These are phyloP conservation scores for Anser cygnoides DNA, from an alignment of 2,113 vertebrate species.

Conservation along the genomic window DNA sequence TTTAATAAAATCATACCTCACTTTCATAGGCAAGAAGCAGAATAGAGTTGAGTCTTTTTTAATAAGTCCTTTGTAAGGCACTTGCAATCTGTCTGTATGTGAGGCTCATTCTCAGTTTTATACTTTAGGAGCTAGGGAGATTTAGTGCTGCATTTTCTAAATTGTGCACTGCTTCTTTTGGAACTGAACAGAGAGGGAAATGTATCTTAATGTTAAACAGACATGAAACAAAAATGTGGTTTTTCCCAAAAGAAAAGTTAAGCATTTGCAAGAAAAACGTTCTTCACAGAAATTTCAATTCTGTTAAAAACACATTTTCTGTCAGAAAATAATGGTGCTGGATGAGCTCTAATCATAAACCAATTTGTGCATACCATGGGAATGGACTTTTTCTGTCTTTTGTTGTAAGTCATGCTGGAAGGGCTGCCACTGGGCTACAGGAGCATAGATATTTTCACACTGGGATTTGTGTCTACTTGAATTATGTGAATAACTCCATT, in stretches of 20 bases:
- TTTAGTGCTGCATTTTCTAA: slow-evolving; percentile 34
- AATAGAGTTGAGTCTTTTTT: slow-evolving; percentile 43
- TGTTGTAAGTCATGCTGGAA: slow-evolving; percentile 47
- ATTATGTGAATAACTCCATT: slow-evolving; percentile 41
- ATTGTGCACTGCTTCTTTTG: background rate
- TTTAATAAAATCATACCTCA: slow-evolving; percentile 60
- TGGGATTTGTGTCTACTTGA: slow-evolving; percentile 54
- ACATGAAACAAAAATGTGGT: background rate
- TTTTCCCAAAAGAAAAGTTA: slow-evolving; percentile 44
- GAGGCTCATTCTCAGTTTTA: background rate
- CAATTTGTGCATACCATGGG: background rate
- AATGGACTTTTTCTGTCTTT: background rate
- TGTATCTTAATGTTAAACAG: slow-evolving; percentile 45
- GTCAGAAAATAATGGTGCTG: slow-evolving; percentile 44
- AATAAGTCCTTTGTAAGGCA: slow-evolving; percentile 31
- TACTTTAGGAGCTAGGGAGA: background rate
- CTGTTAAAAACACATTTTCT: slow-evolving; percentile 24
- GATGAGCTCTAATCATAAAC: slow-evolving; percentile 39
- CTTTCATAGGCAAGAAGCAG: slow-evolving; percentile 24
- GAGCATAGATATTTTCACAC: slow-evolving; percentile 28
- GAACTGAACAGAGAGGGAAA: slow-evolving; percentile 8
- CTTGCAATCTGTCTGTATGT: slow-evolving; percentile 25
- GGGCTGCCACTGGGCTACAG: slow-evolving; percentile 24
- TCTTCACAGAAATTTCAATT: background rate
- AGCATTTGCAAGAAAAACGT: slow-evolving; percentile 42